Percentiles rank a stretch among this genome's conserved stretches.
Evolutionary conservation across 2,797 vertebrate genomes (phyloP).

Genomic region (Tamandua tetradactyla): DNA sequence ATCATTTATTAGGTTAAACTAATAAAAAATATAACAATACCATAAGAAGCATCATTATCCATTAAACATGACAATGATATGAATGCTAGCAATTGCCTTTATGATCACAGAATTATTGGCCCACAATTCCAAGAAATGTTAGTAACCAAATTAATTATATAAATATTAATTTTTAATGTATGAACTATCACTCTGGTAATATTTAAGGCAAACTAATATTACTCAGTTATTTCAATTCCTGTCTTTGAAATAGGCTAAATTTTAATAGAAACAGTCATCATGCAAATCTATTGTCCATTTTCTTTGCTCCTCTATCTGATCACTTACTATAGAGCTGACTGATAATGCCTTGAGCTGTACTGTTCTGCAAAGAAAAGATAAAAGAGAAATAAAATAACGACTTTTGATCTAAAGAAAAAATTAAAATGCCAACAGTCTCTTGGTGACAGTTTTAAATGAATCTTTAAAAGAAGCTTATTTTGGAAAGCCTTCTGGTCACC

Average conservation of each 20-base stretch:
- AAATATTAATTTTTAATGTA: background rate
- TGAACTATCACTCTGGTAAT: background rate
- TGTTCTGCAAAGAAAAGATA: slow-evolving; percentile 37
- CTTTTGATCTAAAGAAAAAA: slow-evolving; percentile 59
- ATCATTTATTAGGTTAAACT: background rate
- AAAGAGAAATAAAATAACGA: slow-evolving; percentile 44
- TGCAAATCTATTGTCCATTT: slow-evolving; percentile 17
- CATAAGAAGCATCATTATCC: background rate
- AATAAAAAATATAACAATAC: background rate
- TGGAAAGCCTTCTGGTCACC: slow-evolving; percentile 77
- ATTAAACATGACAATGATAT: background rate
- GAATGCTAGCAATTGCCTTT: background rate
- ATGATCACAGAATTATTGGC: background rate
- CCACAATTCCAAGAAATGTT: background rate
- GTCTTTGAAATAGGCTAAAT: background rate
- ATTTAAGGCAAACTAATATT: background rate
- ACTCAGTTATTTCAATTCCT: background rate
- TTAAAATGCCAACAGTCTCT: slow-evolving; percentile 72
- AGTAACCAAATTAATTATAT: background rate
- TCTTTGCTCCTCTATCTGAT: background rate
- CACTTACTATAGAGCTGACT: background rate
- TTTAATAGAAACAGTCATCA: slow-evolving; percentile 15
- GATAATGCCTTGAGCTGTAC: background rate
- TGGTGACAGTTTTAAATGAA: slow-evolving; percentile 74
- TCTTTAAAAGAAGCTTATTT: slow-evolving; percentile 75